phyloP scores from a whole-genome alignment of 2,888 invertebrate genomes.

The Lochmaea capreae region DNA sequence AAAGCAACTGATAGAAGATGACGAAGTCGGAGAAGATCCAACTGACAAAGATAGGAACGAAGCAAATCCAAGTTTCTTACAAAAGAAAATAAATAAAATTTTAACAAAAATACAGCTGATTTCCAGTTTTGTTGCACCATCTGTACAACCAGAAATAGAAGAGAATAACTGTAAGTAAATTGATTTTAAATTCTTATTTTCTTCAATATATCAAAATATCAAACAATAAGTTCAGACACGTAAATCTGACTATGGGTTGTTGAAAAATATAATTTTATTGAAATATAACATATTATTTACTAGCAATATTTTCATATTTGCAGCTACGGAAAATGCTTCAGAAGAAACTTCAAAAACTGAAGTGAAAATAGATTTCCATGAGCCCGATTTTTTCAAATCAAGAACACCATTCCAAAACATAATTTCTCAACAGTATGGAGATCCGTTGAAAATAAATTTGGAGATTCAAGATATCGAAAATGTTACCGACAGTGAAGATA shows the following conservation, averaged over 20 bases:
- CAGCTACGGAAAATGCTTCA: background rate
- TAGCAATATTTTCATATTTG: background rate
- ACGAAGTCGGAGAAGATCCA: slow-evolving; percentile 30
- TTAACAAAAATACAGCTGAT: slow-evolving; percentile 48
- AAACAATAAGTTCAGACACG: background rate
- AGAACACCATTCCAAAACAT: slow-evolving; percentile 18
- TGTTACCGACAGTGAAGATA: slow-evolving; percentile 20
- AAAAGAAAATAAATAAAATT: slow-evolving; percentile 51
- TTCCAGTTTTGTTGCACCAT: slow-evolving; percentile 35
- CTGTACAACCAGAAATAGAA: slow-evolving; percentile 6
- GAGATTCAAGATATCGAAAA: slow-evolving; percentile 36
- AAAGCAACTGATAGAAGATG: slow-evolving; percentile 39
- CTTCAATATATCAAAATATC: background rate
- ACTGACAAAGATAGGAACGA: slow-evolving; percentile 40
- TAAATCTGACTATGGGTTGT: too few relatives aligned
- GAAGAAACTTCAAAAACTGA: slow-evolving; percentile 27
- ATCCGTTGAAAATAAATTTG: slow-evolving; percentile 41
- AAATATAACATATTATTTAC: background rate
- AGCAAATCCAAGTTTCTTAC: slow-evolving; percentile 46
- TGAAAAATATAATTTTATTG: too few relatives aligned
- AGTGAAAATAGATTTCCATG: slow-evolving; percentile 15
- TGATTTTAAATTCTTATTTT: background rate
- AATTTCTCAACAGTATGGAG: slow-evolving; percentile 22
- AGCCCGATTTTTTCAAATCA: background rate
- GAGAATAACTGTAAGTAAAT: slow-evolving; percentile 8